Percentiles rank a stretch among this genome's conserved stretches.
These are phyloP conservation scores for Parnassius mnemosyne DNA, from an alignment of 2,888 invertebrate species.

Conservation along the genomic window DNA sequence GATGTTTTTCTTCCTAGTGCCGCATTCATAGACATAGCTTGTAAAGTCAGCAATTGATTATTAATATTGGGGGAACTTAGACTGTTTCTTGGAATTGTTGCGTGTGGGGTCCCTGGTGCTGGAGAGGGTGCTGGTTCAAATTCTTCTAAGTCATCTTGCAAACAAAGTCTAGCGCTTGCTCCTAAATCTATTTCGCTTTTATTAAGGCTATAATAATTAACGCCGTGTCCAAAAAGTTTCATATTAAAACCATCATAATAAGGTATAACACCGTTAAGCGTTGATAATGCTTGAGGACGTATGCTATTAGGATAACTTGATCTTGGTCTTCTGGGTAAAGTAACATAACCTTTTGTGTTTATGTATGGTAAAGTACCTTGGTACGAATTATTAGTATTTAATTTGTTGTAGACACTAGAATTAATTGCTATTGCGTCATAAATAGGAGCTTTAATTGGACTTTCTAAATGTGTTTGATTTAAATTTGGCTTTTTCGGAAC, in stretches of 20 bases:
- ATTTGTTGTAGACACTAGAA: conserved; percentile 58
- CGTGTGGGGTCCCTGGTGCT: conserved; percentile 75
- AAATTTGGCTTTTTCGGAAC: conserved; percentile 34
- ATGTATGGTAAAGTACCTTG: conserved; percentile 79
- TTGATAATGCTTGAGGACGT: conserved; percentile 65
- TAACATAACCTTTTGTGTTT: conserved; percentile 89
- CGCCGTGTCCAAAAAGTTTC: conserved; percentile 91
- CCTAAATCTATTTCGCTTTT: conserved; percentile 83
- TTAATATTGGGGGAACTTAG: conserved; percentile 77
- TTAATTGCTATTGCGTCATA: conserved; percentile 55
- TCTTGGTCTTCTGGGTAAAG: conserved; percentile 89
- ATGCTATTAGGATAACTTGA: conserved; percentile 82
- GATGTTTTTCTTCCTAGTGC: conserved; percentile 36
- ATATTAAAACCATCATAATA: conserved; percentile 90
- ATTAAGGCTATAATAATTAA: conserved; percentile 87
- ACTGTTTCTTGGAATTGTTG: conserved; percentile 71
- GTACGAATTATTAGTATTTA: conserved; percentile 83
- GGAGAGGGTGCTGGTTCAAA: conserved; percentile 73
- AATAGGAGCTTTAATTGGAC: conserved; percentile 66
- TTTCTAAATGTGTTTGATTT: conserved; percentile 40
- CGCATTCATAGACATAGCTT: conserved; percentile 58
- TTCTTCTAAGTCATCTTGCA: conserved; percentile 72
- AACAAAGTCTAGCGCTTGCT: conserved; percentile 74
- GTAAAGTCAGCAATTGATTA: conserved; percentile 68
- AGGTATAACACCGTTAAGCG: conserved; percentile 73